Conservation (phyloP, 2,797 vertebrate genomes). For the Diceros bicornis region DNA sequence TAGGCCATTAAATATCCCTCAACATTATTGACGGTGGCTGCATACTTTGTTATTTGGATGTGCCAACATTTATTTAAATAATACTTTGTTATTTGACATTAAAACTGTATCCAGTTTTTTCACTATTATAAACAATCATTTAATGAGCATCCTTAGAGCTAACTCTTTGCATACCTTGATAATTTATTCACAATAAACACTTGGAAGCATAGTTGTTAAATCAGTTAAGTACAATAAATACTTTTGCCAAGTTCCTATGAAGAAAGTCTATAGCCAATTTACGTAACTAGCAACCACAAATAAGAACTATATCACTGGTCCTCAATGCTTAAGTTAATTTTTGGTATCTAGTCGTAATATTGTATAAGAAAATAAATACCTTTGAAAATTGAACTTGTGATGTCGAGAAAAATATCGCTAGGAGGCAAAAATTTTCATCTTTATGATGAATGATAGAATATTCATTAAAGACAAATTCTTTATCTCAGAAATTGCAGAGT, state of each 20-base stretch:
- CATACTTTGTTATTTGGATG: slow-evolving; percentile 2
- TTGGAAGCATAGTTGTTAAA: slow-evolving; percentile 22
- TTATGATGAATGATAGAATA: slow-evolving; percentile 4
- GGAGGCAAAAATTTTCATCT: not conserved
- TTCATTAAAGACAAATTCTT: slow-evolving; percentile 57
- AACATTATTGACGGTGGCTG: not conserved
- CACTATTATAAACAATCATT: not conserved
- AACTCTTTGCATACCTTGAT: not conserved
- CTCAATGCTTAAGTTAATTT: not conserved
- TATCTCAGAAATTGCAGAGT: not conserved
- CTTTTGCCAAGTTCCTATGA: slow-evolving; percentile 7
- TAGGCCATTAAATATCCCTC: not conserved
- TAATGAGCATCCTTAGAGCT: not conserved
- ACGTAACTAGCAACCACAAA: not conserved
- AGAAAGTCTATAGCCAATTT: slow-evolving; percentile 7
- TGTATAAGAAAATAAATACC: slow-evolving; percentile 20
- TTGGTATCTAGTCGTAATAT: not conserved
- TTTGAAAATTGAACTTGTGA: not conserved
- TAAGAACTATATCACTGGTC: not conserved
- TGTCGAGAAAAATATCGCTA: not conserved
- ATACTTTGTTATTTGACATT: not conserved
- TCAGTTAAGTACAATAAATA: not conserved
- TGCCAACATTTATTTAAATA: not conserved
- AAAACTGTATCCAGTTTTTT: slow-evolving; percentile 21
- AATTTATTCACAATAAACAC: not conserved